These are phyloP conservation scores for Parnassius orleans DNA, from an alignment of 2,888 invertebrate genomes.

Conservation along the genomic window DNA sequence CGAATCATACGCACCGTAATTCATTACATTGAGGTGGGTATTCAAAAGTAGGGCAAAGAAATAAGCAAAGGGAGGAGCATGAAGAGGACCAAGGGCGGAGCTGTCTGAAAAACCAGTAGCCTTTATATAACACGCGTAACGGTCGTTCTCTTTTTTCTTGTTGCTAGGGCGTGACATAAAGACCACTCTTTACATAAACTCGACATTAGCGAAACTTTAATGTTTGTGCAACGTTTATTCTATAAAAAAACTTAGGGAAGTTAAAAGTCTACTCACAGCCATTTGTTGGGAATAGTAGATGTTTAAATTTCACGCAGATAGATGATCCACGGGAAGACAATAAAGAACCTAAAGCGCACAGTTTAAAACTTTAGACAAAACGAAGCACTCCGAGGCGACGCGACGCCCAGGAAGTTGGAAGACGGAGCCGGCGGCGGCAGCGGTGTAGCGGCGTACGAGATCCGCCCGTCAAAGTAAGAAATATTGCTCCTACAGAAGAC, in stretches of 20 bases:
- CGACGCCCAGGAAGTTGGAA: conserved; percentile 66
- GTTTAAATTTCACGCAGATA: conserved; percentile 65
- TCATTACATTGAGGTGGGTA: conserved; percentile 59
- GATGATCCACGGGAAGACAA: conserved; percentile 62
- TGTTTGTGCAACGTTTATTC: conserved; percentile 29
- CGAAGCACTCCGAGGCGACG: conserved; percentile 59
- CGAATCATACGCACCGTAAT: conserved; percentile 57
- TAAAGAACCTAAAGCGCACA: conserved; percentile 73
- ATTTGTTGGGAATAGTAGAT: conserved; percentile 54
- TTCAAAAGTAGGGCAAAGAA: conserved; percentile 67
- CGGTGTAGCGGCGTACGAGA: conserved; percentile 35
- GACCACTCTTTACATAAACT: conserved; percentile 54
- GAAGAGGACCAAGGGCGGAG: conserved; percentile 70
- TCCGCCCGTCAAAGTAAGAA: conserved; percentile 68
- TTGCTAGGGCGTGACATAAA: conserved; percentile 63
- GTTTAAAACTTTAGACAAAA: conserved; percentile 69
- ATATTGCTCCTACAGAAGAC: conserved; percentile 58
- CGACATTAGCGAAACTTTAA: conserved; percentile 44
- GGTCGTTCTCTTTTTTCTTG: conserved; percentile 56
- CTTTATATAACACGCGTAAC: conserved; percentile 64
- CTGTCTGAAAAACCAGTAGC: conserved; percentile 67
- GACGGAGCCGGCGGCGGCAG: conserved; percentile 53
- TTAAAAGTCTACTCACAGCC: conserved; percentile 47
- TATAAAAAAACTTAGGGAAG: conserved; percentile 27
- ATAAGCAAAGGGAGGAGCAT: conserved; percentile 74